phyloP scores from a whole-genome alignment of 2,113 vertebrate genomes.

The Mastomys natalensis region DNA sequence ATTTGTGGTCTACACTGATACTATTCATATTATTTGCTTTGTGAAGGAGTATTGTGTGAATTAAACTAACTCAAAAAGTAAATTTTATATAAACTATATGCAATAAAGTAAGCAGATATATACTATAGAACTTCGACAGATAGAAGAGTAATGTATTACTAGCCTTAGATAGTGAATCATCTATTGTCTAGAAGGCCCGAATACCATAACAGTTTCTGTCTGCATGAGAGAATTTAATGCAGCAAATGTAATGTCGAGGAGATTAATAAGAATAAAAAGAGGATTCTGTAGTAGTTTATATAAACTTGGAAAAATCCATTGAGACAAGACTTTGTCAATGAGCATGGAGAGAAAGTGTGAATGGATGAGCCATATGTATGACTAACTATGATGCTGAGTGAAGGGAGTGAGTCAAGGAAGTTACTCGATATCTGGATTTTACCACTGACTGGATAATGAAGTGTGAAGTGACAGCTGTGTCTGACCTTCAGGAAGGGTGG shows the following conservation, averaged over 20 bases:
- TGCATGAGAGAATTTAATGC: not conserved
- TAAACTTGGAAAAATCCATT: not conserved
- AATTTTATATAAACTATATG: not conserved
- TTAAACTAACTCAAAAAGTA: no score
- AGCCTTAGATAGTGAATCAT: no score
- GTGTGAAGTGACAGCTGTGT: not conserved
- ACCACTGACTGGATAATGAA: not conserved
- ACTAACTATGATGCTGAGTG: not conserved
- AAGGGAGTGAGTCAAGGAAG: not conserved
- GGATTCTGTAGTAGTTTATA: not conserved
- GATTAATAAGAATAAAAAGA: not conserved
- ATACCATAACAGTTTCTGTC: not conserved
- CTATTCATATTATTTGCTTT: no score
- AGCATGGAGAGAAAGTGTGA: not conserved
- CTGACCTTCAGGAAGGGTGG: fast-evolving
- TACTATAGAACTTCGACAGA: not conserved
- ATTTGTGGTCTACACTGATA: no score
- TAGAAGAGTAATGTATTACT: not conserved
- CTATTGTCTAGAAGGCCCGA: no score
- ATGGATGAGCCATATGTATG: not conserved
- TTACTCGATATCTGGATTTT: not conserved
- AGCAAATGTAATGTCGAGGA: not conserved
- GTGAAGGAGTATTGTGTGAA: no score
- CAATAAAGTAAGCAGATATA: not conserved
- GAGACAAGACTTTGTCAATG: not conserved